A percentile compares a stretch with the other conserved stretches of the same genome.
phyloP scores from a whole-genome alignment of 2,113 vertebrate genomes.

The Urocynchramus pylzowi region DNA sequence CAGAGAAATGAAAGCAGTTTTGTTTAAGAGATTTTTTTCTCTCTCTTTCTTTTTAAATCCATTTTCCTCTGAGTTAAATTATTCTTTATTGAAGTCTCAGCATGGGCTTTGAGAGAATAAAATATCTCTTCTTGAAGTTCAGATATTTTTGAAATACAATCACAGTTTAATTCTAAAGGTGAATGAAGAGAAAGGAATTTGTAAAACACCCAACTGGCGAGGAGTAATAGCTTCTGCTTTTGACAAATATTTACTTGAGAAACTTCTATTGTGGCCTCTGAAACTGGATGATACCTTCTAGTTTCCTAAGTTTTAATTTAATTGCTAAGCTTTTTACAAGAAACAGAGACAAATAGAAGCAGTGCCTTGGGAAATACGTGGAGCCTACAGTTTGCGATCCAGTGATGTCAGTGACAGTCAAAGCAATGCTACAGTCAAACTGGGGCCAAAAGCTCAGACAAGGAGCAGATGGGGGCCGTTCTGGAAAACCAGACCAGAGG shows the following conservation, averaged over 20 bases:
- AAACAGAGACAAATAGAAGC: neutral
- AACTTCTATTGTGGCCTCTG: neutral
- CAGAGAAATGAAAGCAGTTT: neutral
- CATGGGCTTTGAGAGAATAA: neutral
- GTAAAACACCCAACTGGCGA: neutral
- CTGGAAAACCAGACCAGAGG: neutral
- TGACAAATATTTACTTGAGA: constrained; percentile 10
- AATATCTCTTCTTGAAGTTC: neutral
- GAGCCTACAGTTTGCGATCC: neutral
- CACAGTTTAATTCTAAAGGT: neutral
- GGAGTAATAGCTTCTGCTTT: neutral
- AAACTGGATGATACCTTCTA: neutral
- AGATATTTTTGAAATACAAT: neutral
- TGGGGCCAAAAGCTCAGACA: neutral
- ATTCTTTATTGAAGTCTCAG: neutral
- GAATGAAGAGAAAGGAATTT: neutral
- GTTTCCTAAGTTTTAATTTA: neutral
- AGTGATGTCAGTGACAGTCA: neutral
- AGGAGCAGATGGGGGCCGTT: neutral
- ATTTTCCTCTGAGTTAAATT: neutral
- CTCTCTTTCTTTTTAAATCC: neutral
- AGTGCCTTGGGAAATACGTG: neutral
- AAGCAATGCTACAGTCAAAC: neutral
- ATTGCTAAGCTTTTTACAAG: neutral
- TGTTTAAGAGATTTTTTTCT: neutral